Evolutionary conservation across 2,888 invertebrate species (phyloP).

Genomic region (Callimorpha dominula): DNA sequence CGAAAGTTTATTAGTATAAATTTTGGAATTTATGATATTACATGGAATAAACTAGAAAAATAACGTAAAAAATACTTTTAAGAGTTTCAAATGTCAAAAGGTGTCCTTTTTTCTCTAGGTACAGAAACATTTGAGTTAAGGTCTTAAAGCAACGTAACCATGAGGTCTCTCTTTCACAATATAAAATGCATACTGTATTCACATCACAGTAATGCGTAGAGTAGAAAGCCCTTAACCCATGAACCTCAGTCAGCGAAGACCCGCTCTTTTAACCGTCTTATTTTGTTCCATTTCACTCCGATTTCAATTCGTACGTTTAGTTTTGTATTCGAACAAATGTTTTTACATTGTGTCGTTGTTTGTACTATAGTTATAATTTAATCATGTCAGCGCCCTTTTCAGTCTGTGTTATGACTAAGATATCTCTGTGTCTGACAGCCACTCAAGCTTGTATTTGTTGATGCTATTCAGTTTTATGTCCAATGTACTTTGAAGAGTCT

Average conservation of each 20-base stretch:
- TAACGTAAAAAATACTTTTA: no score
- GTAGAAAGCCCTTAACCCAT: slow-evolving; percentile 18
- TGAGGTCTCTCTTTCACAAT: not conserved
- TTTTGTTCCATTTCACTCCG: slow-evolving; percentile 29
- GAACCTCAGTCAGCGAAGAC: slow-evolving; percentile 22
- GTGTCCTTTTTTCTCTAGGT: no score
- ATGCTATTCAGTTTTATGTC: slow-evolving; percentile 25
- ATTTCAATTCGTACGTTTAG: slow-evolving; percentile 28
- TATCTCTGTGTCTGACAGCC: slow-evolving; percentile 29
- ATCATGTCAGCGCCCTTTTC: slow-evolving; percentile 35
- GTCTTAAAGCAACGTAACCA: not conserved
- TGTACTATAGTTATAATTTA: slow-evolving; percentile 26
- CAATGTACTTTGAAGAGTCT: slow-evolving; percentile 16
- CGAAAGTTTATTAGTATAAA: no score
- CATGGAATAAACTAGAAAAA: no score
- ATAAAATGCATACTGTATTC: not conserved
- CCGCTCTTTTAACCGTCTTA: slow-evolving; percentile 25
- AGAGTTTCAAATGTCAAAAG: no score
- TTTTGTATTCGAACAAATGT: slow-evolving; percentile 16
- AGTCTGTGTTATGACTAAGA: slow-evolving; percentile 20
- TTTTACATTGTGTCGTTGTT: slow-evolving; percentile 1
- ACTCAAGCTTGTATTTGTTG: slow-evolving; percentile 19
- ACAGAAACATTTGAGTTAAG: no score
- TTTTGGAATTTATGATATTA: no score
- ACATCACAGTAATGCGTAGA: slow-evolving; percentile 24